Evolutionary conservation across 2,888 invertebrate species (phyloP), one percentile per base, ranked within the genome.

Genomic region (Margaritifera margaritifera): DNA sequence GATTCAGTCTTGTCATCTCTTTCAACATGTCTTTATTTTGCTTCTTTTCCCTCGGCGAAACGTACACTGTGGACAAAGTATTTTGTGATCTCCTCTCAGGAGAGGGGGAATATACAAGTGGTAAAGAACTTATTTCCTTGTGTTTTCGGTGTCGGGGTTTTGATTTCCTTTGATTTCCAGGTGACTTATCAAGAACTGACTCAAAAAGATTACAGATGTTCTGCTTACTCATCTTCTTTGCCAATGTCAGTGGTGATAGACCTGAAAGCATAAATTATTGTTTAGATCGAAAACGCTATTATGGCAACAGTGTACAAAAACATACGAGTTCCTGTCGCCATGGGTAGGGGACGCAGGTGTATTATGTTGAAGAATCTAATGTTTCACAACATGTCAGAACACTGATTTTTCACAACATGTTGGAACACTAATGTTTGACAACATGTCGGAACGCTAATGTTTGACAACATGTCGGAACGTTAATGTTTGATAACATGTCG

Each of bases 241-340:
- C 77, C 3, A 81, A 66, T 27, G 76, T 71, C 15, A 75, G 55
- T 2, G 83, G 81, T 0, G 75, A 74, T 31, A 79, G 74, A 22
- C 83, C 83, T 83, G 63, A 20, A 74, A 73, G 24, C 19, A 20
- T 53, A 69, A 59, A 55, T 58, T n/a, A 42, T 2, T 42, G 15
- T 42, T 15, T 11, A 42, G 15, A 15, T 42, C 42, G 11, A 42
- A 42, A 42, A 15, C 42, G 42, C 15, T 42, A 15, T 42, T 11
- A 42, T 42, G 42, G 2, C 42, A 42, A 8, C 42, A 2, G 15
- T 42, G 42, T 42, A 42, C 42, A 3, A 42, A 42, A 4, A 42
- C 1, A 42, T 1, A 11, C 2, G 3, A 42, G 11, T 42, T 42
- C 15, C 15, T 42, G 42, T 42, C 3, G 15, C 15, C 42, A 42